Percentiles rank a stretch among this genome's conserved stretches.
phyloP scores from a whole-genome alignment of 2,113 vertebrate genomes.

The Maccullochella peelii region DNA sequence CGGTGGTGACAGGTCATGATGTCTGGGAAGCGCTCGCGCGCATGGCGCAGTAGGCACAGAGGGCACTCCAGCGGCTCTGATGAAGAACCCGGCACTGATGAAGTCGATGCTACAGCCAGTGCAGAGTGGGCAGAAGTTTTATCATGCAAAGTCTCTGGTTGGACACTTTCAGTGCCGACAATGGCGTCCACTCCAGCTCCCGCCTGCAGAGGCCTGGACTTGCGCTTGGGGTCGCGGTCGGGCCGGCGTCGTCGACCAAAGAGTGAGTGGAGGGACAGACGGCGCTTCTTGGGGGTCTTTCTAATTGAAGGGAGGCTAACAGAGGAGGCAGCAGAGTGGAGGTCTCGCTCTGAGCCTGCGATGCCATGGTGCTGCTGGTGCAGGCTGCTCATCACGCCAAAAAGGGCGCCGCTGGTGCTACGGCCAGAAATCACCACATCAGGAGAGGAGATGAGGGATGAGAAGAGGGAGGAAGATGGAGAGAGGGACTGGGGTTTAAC shows the following conservation, averaged over 20 bases:
- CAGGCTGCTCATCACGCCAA: slow-evolving; percentile 89
- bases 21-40: slow-evolving; percentile 94
- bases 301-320: slow-evolving; percentile 93
- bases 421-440: slow-evolving; percentile 48
- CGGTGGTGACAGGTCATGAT: slow-evolving; percentile 99
- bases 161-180: slow-evolving; percentile 91
- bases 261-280: slow-evolving; percentile 92
- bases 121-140: slow-evolving; percentile 71
- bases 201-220: slow-evolving; percentile 85
- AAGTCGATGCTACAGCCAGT: slow-evolving; percentile 77
- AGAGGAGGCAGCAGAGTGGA: slow-evolving; percentile 93
- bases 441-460: slow-evolving; percentile 15
- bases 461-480: slow-evolving; percentile 17
- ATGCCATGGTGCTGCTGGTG: slow-evolving; percentile 84
- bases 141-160: slow-evolving; percentile 87
- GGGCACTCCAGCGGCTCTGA: slow-evolving; percentile 96
- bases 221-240: slow-evolving; percentile 88
- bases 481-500: slow-evolving; percentile 35
- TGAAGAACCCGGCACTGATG: slow-evolving; percentile 43
- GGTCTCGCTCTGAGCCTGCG: slow-evolving; percentile 95
- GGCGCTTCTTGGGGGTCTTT: slow-evolving; percentile 96
- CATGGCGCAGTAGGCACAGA: slow-evolving; percentile 93
- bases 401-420: slow-evolving; percentile 19
- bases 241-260: slow-evolving; percentile 88
- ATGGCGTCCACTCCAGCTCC: slow-evolving; percentile 85